These are phyloP conservation scores for Otocyon megalotis DNA, from an alignment of 2,113 vertebrate species.

Conservation along the genomic window DNA sequence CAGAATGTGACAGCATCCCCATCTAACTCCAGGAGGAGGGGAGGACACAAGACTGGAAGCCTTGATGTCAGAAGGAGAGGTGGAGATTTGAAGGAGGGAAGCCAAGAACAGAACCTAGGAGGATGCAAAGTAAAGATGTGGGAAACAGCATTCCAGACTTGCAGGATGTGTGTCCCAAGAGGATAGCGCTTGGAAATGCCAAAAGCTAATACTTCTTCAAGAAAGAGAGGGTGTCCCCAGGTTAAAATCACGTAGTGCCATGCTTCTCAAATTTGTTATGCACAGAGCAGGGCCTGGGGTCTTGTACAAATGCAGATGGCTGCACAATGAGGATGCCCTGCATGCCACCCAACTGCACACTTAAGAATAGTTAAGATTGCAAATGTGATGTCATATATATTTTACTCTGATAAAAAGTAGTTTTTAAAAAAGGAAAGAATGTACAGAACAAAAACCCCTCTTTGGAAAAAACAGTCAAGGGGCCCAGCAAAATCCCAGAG, in stretches of 20 bases:
- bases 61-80: neutral
- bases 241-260: neutral
- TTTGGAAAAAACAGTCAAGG: neutral
- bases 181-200: neutral
- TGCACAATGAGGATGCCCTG: neutral
- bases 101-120: neutral
- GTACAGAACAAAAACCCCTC: neutral
- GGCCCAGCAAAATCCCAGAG: neutral
- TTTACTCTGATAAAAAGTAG: neutral
- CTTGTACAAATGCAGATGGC: neutral
- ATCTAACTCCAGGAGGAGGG: neutral
- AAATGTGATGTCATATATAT: neutral
- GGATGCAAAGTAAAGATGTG: fast-evolving
- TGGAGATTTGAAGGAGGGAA: neutral
- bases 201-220: neutral
- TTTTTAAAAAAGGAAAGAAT: neutral
- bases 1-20: fast-evolving
- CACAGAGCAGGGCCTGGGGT: fast-evolving
- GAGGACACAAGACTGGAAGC: fast-evolving
- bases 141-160: neutral
- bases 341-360: fast-evolving
- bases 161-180: neutral
- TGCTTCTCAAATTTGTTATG: fast-evolving
- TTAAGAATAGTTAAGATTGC: neutral
- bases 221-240: neutral